Evolutionary conservation across 1,140 invertebrate genomes (phyloP).

Genomic region (Pseudobourletiella spinata): DNA sequence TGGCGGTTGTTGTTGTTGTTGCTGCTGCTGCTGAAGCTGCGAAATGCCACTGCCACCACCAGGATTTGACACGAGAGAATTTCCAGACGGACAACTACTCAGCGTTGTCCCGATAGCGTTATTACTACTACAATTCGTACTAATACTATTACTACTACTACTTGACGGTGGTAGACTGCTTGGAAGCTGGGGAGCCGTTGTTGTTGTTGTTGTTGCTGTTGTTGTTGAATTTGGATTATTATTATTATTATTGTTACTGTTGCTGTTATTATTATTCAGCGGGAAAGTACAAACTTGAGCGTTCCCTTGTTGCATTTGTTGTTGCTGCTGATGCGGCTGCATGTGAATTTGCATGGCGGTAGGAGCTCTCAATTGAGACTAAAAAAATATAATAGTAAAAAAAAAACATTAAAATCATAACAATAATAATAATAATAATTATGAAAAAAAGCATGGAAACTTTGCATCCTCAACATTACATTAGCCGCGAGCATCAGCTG

Average conservation of each 20-base stretch:
- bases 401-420: too few species aligned
- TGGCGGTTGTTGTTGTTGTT: slow-evolving; percentile 33
- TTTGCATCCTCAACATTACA: too few species aligned
- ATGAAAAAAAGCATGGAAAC: too few species aligned
- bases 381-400: too few species aligned
- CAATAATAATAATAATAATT: too few species aligned
- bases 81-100: slow-evolving; percentile 20
- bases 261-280: slow-evolving; percentile 34
- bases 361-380: too few species aligned
- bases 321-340: slow-evolving; percentile 33
- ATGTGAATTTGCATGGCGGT: slow-evolving; percentile 1
- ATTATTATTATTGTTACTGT: slow-evolving; percentile 30
- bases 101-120: slow-evolving; percentile 21
- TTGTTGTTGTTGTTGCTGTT: too few species aligned
- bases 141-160: slow-evolving; percentile 1
- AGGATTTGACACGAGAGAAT: slow-evolving; percentile 18
- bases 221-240: slow-evolving; percentile 35
- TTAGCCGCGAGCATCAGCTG: too few species aligned
- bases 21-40: slow-evolving; percentile 9
- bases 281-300: slow-evolving; percentile 28
- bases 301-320: slow-evolving; percentile 35
- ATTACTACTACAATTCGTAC: slow-evolving; percentile 14
- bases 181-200: background rate
- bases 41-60: slow-evolving; percentile 5
- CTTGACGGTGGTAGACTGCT: background rate